Base-by-base conservation (phyloP, 2,113 vertebrate genomes). In the Prunella himalayana region DNA sequence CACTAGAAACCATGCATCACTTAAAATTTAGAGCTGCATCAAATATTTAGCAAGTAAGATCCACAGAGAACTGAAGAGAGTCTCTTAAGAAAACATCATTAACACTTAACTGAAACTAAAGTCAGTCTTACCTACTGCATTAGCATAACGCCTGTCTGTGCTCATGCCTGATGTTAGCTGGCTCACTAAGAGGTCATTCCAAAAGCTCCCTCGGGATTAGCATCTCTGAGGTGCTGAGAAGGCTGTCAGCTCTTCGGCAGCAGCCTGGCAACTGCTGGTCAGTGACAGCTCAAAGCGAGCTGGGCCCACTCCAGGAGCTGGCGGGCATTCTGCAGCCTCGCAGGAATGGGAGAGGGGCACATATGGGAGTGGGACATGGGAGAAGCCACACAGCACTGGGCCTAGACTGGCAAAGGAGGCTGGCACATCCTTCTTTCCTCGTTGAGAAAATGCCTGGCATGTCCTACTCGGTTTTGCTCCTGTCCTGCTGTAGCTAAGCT, bases 21-120 rank as follows among this genome's bases (percentile, higher is more conserved):
- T 93, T 81, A 65, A 85, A 82, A 83, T 47, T 35, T 35, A 83
- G 54, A 90, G 79, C 76, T 64, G 24, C 64, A 84, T 78, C 80
- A 92, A 88, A 86, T 83, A 95, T 84, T 96, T 60, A 92, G 51
- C 64, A 91, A 77, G 63, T 47, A 82, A 54, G 41, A 86, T 45
- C 75, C 66, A 73, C 45, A 57, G 87, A 92, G 57, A 82, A 89
- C 45, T 35, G 50, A 70, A 64, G 7, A n/a, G 1, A 80, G 49
- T 68, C 23, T 14, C 63, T 77, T 76, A 72, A 70, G 61, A 70
- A 96, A 95, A 90, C 42, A 78, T 65, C 54, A 53, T 71, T 81
- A 92, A 81, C 44, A n/a, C 68, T 15, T 64, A 53, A 59, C 64
- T 86, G 76, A 86, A 90, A 53, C 9, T 5, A 63, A 75, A 79